Evolutionary conservation across 2,113 vertebrate genomes (phyloP).

Genomic region (Blennius ocellaris): DNA sequence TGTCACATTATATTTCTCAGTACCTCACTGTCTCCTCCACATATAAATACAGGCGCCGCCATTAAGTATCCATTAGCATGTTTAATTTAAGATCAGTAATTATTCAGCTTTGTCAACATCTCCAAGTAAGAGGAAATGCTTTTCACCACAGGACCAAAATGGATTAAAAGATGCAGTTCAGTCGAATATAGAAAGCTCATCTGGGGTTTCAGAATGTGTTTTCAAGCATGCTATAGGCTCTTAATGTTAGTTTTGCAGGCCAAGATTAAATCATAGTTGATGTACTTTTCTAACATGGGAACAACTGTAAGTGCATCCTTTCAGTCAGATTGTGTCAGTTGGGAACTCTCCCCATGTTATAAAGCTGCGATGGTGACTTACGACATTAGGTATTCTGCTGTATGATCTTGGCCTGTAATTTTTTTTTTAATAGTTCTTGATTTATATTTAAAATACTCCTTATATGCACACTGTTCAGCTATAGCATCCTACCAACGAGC

Average conservation of each 20-base stretch:
- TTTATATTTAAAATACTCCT: no score
- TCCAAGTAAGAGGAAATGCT: conserved; percentile 9
- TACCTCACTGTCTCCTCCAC: neutral
- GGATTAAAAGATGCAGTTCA: conserved; percentile 1
- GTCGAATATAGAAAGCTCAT: neutral
- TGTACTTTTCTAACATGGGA: conserved; percentile 1
- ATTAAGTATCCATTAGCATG: conserved; percentile 48
- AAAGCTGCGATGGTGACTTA: neutral
- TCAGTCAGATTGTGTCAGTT: neutral
- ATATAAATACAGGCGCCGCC: conserved; percentile 5
- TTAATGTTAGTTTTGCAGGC: neutral
- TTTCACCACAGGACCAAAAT: conserved; percentile 23
- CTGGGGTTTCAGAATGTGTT: conserved; percentile 15
- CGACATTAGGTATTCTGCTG: no score
- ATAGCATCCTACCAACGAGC: no score
- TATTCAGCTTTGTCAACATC: conserved; percentile 32
- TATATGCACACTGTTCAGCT: no score
- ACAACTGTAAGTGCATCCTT: conserved; percentile 18
- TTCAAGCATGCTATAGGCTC: conserved; percentile 1
- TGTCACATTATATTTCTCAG: neutral
- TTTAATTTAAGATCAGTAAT: conserved; percentile 60
- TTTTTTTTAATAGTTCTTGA: no score
- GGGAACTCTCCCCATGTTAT: conserved; percentile 5
- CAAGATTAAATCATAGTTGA: conserved; percentile 12
- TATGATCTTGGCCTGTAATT: no score